Conservation (phyloP, 2,888 invertebrate species). For the Alviniconcha strummeri region DNA sequence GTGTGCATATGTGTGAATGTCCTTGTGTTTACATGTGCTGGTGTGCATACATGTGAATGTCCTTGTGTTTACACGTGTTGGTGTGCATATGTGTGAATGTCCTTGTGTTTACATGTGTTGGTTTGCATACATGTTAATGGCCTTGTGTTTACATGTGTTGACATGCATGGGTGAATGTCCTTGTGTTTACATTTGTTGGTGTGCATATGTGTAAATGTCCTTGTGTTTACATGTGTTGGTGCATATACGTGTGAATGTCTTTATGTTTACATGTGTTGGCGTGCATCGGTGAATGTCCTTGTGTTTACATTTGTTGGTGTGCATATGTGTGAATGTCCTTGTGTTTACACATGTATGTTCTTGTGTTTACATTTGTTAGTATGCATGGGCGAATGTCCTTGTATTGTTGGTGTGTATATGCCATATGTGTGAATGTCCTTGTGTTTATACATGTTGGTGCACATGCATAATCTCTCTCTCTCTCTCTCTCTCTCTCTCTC, state of each 20-base stretch:
- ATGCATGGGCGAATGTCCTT: too few species aligned
- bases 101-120: background rate
- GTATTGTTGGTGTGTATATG: too few species aligned
- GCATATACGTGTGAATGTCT: background rate
- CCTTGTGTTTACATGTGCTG: background rate
- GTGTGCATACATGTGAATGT: background rate
- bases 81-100: background rate
- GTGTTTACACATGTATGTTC: too few species aligned
- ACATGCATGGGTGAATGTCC: background rate
- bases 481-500: too few species aligned
- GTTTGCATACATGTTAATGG: background rate
- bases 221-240: background rate
- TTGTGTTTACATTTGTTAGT: too few species aligned
- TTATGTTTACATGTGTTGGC: too few species aligned
- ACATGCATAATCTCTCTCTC: too few species aligned
- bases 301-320: background rate
- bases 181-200: background rate
- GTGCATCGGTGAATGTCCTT: too few species aligned
- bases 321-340: too few species aligned
- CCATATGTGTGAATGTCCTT: too few species aligned
- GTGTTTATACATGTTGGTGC: too few species aligned
- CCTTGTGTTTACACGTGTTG: background rate
- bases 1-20: background rate
- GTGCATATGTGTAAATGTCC: background rate
- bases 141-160: background rate